phyloP scores from a whole-genome alignment of 2,888 invertebrate genomes.

The Enoplolaimus lenunculus region DNA sequence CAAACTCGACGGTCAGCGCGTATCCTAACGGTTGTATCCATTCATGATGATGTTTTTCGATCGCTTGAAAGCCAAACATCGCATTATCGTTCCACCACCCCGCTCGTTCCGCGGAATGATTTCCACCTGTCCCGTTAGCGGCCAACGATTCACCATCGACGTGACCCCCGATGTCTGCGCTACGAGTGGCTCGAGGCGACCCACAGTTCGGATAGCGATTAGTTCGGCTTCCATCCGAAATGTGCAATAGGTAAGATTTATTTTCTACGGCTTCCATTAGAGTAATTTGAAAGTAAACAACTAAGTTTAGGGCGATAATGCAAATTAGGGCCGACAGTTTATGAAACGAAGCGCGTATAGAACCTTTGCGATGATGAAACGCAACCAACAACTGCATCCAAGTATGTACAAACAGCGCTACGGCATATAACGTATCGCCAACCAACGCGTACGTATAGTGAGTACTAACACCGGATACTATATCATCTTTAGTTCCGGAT shows the following conservation, averaged over 20 bases:
- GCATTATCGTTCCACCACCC: too few species aligned
- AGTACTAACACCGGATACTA: too few species aligned
- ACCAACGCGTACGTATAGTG: not conserved
- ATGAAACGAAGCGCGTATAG: not conserved
- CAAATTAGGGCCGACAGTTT: conserved; percentile 8
- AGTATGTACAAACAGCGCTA: conserved; percentile 5
- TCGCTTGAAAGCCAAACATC: not conserved
- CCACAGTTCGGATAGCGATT: too few species aligned
- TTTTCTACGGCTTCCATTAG: conserved; percentile 2
- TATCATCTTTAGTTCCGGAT: too few species aligned
- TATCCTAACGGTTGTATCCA: conserved; percentile 10
- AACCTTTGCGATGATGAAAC: conserved; percentile 7
- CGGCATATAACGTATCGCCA: not conserved
- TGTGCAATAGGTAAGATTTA: not conserved
- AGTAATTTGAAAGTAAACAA: conserved; percentile 12
- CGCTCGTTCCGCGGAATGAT: too few species aligned
- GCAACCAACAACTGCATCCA: conserved; percentile 8
- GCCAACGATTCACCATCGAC: too few species aligned
- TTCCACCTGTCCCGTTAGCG: too few species aligned
- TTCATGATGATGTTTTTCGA: conserved; percentile 13
- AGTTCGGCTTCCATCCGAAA: conserved; percentile 1
- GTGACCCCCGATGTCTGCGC: too few species aligned
- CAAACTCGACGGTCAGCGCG: conserved; percentile 11
- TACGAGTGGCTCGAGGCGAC: too few species aligned
- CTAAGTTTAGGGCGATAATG: conserved; percentile 10